phyloP scores from a whole-genome alignment of 2,888 invertebrate species.

The Diplolepis rosae region DNA sequence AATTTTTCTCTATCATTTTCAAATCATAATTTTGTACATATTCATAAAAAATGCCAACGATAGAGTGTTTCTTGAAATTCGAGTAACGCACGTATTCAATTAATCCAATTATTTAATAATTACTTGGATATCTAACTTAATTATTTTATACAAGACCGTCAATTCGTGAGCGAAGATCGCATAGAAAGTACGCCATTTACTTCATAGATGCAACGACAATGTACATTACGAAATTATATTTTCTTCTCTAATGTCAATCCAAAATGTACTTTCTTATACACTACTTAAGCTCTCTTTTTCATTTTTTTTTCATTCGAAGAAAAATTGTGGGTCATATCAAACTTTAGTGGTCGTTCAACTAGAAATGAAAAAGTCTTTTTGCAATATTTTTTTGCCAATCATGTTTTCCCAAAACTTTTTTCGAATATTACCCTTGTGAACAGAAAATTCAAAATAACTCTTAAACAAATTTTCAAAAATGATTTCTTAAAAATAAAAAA shows the following conservation, averaged over 20 bases:
- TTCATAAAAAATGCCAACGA: no score
- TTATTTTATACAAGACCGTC: constrained; percentile 16
- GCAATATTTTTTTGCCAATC: no score
- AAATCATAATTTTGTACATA: background rate
- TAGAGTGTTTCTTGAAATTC: constrained; percentile 11
- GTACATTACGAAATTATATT: background rate
- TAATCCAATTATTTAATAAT: background rate
- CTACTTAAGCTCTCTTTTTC: background rate
- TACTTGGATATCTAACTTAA: constrained; percentile 21
- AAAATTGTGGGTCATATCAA: background rate
- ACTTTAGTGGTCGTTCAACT: background rate
- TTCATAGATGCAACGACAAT: background rate
- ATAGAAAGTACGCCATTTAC: constrained; percentile 16
- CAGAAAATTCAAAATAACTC: background rate
- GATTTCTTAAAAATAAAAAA: background rate
- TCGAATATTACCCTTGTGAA: background rate
- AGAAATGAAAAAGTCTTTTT: no score
- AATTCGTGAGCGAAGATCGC: constrained; percentile 12
- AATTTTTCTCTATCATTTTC: background rate
- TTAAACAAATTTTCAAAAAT: no score
- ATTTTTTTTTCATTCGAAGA: background rate
- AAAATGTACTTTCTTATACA: background rate
- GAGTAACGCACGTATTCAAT: constrained; percentile 6
- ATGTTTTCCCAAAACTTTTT: background rate
- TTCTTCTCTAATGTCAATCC: background rate